Percentiles rank a stretch among this genome's conserved stretches.
Evolutionary conservation across 2,888 invertebrate species (phyloP).

Genomic region (Aradus depressus): DNA sequence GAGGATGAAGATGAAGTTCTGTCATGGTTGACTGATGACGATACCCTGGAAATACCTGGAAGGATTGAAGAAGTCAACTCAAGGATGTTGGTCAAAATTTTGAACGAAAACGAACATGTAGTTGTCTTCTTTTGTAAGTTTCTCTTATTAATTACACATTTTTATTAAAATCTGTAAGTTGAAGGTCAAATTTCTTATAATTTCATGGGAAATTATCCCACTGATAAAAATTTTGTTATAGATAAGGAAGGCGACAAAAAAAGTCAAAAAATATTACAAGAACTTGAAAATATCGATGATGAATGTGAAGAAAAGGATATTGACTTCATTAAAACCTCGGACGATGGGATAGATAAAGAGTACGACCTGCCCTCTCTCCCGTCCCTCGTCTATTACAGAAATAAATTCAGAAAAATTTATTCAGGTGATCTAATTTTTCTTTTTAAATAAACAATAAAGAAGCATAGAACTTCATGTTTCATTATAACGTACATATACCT

Average conservation of each 20-base stretch:
- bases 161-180: background rate
- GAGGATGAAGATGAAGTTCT: slow-evolving; percentile 85
- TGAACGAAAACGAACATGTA: slow-evolving; percentile 75
- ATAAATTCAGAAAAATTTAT: slow-evolving; percentile 79
- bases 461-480: too few relatives aligned
- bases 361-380: slow-evolving; percentile 74
- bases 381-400: slow-evolving; percentile 74
- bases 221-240: slow-evolving; percentile 34
- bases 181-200: background rate
- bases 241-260: slow-evolving; percentile 84
- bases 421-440: slow-evolving; percentile 42
- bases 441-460: background rate
- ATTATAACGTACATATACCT: too few relatives aligned
- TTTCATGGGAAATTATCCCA: background rate
- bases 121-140: slow-evolving; percentile 87
- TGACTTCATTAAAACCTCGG: slow-evolving; percentile 84
- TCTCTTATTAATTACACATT: background rate
- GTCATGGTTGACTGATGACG: slow-evolving; percentile 82
- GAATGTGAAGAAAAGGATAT: slow-evolving; percentile 86
- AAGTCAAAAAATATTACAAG: slow-evolving; percentile 75
- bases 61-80: slow-evolving; percentile 86
- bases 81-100: slow-evolving; percentile 79
- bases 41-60: slow-evolving; percentile 81
- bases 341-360: slow-evolving; percentile 74
- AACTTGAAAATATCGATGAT: slow-evolving; percentile 85